Percentiles rank a stretch among this genome's conserved stretches.
phyloP scores from a whole-genome alignment of 2,797 vertebrate species.

The Amniataba percoides region DNA sequence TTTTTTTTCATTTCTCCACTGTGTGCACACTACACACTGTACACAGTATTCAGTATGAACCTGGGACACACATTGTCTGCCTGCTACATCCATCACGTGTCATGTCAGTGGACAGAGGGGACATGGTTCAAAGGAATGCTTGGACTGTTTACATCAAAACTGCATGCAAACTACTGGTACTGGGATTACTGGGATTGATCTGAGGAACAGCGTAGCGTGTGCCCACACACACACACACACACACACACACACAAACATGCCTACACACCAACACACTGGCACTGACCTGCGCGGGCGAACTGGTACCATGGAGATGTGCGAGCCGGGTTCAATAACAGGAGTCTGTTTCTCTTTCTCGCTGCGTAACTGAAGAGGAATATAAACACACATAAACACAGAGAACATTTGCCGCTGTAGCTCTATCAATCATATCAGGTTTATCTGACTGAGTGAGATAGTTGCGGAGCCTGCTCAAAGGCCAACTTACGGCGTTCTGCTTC shows the following conservation, averaged over 20 bases:
- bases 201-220: conserved; percentile 60
- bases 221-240: conserved; percentile 41
- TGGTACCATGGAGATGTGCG: conserved; percentile 83
- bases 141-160: conserved; percentile 57
- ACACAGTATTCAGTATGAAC: conserved; percentile 33
- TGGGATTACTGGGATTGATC: conserved; percentile 64
- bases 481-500: conserved; percentile 88
- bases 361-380: conserved; percentile 85
- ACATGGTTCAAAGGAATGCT: conserved; percentile 42
- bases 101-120: conserved; percentile 32
- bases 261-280: conserved; percentile 52
- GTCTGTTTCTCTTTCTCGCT: conserved; percentile 87
- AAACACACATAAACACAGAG: conserved; percentile 77
- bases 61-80: conserved; percentile 40
- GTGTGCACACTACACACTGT: background rate
- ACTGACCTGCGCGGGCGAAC: conserved; percentile 86
- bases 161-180: conserved; percentile 69
- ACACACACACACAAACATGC: conserved; percentile 35
- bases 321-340: conserved; percentile 86
- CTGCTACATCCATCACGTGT: conserved; percentile 15
- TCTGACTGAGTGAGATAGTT: conserved; percentile 55
- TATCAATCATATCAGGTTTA: conserved; percentile 75
- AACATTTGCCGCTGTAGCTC: conserved; percentile 56
- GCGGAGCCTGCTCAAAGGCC: conserved; percentile 25
- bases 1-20: conserved; percentile 6